Evolutionary conservation across 2,797 vertebrate species (phyloP).

Genomic region (Hydrolagus colliei): DNA sequence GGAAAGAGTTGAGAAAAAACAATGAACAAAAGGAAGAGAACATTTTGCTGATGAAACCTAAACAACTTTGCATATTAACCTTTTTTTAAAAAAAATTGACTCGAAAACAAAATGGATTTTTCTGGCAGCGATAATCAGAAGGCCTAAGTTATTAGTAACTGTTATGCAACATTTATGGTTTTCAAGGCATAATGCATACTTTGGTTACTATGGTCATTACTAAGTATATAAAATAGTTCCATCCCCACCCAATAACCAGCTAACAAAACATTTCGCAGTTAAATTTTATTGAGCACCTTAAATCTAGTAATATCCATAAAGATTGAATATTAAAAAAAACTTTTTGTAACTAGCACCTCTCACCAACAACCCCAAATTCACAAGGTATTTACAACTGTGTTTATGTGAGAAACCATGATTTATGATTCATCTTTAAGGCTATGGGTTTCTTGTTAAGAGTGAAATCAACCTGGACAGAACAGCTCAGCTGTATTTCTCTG

Average conservation of each 20-base stretch:
- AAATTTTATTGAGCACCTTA: neutral
- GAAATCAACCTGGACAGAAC: neutral
- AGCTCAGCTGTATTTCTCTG: neutral
- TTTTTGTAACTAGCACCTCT: neutral
- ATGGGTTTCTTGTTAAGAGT: neutral
- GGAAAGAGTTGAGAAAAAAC: no score
- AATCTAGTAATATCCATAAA: neutral
- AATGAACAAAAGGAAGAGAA: no score
- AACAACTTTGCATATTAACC: no score
- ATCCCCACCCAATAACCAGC: constrained; percentile 2
- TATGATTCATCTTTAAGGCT: constrained; percentile 13
- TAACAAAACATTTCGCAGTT: neutral
- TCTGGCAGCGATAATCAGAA: no score
- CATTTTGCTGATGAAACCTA: no score
- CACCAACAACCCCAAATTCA: neutral
- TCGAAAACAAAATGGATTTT: no score
- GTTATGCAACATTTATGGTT: neutral
- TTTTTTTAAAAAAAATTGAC: no score
- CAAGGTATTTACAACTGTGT: neutral
- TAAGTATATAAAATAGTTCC: neutral
- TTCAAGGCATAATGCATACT: neutral
- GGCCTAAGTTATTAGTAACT: neutral
- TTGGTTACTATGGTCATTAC: neutral
- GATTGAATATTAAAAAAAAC: constrained; percentile 1
- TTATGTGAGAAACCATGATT: neutral